These are phyloP conservation scores for Mobula hypostoma DNA, from an alignment of 2,113 vertebrate species.

Conservation along the genomic window DNA sequence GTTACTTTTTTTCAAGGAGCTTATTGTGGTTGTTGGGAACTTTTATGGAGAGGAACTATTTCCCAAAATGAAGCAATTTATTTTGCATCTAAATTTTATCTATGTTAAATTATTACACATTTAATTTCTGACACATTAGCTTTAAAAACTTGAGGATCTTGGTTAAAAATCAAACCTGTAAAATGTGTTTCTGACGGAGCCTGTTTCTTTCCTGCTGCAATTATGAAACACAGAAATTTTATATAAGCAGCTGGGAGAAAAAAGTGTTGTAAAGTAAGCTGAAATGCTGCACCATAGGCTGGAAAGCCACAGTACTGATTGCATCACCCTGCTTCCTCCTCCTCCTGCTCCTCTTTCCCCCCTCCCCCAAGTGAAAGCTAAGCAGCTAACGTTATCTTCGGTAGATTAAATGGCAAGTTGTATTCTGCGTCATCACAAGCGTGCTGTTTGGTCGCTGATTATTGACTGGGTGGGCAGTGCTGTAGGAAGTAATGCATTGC, in stretches of 20 bases:
- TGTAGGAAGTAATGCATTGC: conserved; percentile 16
- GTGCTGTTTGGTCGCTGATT: conserved; percentile 41
- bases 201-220: conserved; percentile 10
- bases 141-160: conserved; percentile 28
- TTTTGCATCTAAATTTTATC: conserved; percentile 19
- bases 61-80: neutral
- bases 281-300: conserved; percentile 39
- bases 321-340: conserved; percentile 43
- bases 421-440: conserved; percentile 40
- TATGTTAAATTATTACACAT: conserved; percentile 19
- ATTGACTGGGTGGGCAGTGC: conserved; percentile 36
- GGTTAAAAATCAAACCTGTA: conserved; percentile 38
- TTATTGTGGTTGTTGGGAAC: too few relatives aligned
- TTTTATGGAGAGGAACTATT: too few relatives aligned
- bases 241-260: conserved; percentile 39
- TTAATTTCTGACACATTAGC: neutral
- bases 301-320: conserved; percentile 39
- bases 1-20: too few relatives aligned
- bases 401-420: conserved; percentile 41
- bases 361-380: neutral
- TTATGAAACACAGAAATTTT: conserved; percentile 41
- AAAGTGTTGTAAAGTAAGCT: conserved; percentile 46
- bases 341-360: too few relatives aligned
- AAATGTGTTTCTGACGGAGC: neutral
- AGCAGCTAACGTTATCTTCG: conserved; percentile 44